phyloP scores from a whole-genome alignment of 2,888 invertebrate species.

The Orchesellides sinensis region DNA sequence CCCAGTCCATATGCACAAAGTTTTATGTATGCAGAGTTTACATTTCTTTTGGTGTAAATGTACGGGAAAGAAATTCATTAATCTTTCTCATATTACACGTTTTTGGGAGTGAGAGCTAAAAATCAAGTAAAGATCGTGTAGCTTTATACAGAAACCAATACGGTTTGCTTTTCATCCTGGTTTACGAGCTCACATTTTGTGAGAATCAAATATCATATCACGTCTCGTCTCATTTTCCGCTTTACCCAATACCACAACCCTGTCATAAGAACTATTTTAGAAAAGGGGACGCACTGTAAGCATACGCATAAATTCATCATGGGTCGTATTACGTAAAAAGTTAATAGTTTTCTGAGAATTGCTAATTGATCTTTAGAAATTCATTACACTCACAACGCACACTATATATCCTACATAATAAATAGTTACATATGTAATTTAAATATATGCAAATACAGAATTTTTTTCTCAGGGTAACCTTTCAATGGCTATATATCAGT shows the following conservation, averaged over 20 bases:
- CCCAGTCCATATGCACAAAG: neutral
- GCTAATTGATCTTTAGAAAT: conserved; percentile 2
- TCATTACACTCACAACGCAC: conserved; percentile 1
- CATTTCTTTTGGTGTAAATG: conserved; percentile 9
- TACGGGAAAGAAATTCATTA: conserved; percentile 39
- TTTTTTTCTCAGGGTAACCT: neutral
- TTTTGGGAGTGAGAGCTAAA: conserved; percentile 5
- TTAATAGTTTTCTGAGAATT: conserved; percentile 55
- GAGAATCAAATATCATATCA: conserved; percentile 46
- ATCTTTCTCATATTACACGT: conserved; percentile 63
- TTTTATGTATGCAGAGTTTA: neutral
- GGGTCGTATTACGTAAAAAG: conserved; percentile 28
- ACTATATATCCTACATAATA: neutral
- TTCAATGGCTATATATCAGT: neutral
- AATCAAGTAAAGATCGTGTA: neutral
- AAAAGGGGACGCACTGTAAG: too few relatives aligned
- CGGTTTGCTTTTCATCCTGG: conserved; percentile 8
- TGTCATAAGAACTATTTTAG: neutral
- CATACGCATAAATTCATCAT: conserved; percentile 43
- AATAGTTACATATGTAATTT: neutral
- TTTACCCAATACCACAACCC: conserved; percentile 37
- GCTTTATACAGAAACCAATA: conserved; percentile 24
- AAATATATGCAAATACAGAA: neutral
- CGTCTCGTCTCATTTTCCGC: conserved; percentile 40
- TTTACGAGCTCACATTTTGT: conserved; percentile 46